These are phyloP conservation scores for Tauraco hartlaubi DNA, from an alignment of 2,797 vertebrate genomes.

Conservation along the genomic window DNA sequence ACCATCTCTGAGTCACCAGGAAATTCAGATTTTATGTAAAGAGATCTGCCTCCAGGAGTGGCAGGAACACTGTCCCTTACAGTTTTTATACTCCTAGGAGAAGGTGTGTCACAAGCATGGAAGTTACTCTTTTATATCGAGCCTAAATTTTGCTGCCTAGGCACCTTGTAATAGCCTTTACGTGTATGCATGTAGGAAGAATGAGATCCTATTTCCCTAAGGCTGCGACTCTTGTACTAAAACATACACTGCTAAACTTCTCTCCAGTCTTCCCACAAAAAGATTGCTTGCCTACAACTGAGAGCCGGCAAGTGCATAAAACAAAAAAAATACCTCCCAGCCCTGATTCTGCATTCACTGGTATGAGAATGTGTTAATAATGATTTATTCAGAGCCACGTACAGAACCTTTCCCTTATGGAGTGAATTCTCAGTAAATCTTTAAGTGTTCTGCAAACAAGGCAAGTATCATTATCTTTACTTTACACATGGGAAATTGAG, in stretches of 20 bases:
- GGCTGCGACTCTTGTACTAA: background rate
- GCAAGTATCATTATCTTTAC: background rate
- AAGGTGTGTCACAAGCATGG: background rate
- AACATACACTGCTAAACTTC: background rate
- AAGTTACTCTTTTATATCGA: background rate
- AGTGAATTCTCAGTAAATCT: background rate
- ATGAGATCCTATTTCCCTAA: background rate
- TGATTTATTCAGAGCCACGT: background rate
- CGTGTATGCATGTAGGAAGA: rapidly evolving
- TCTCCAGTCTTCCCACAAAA: background rate
- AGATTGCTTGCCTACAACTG: background rate
- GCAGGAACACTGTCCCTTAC: background rate
- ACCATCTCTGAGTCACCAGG: background rate
- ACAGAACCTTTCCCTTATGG: background rate
- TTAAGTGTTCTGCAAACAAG: background rate
- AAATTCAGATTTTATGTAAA: background rate
- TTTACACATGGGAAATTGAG: background rate
- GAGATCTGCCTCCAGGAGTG: background rate
- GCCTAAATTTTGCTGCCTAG: background rate
- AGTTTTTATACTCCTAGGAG: background rate
- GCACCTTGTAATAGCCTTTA: background rate
- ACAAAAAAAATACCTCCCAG: background rate
- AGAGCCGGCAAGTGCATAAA: background rate
- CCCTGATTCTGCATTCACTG: background rate
- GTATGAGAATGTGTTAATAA: background rate